Evolutionary conservation across 2,797 vertebrate genomes (phyloP), one percentile per base, ranked within the genome.

Genomic region (Cossypha heuglini): DNA sequence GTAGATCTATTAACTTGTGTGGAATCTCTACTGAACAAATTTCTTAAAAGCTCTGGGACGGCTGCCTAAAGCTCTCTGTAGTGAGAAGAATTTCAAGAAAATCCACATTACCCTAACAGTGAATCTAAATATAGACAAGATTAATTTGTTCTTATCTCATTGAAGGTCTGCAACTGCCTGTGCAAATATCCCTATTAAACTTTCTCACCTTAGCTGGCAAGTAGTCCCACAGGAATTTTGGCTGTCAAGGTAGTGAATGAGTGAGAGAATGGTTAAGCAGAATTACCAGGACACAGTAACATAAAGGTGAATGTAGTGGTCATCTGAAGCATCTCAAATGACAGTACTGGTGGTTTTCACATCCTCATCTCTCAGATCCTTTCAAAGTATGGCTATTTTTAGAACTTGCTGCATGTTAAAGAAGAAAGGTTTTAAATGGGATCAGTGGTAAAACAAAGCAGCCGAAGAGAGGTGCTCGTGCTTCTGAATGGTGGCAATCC

Each of bases 51-150:
- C 82, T 95, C 62, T 82, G 43, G 54, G 49, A 67, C 38, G 33
- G 55, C 76, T 58, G 78, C 45, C 40, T 84, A 77, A 94, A 88
- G 17, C 18, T 59, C 57, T 90, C 42, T 79, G 59, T 77, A 63
- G 77, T 5, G 42, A 93, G 14, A 79, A 11, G 29, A 73, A 63
- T 75, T 83, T 81, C n/a, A 86, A 95, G 76, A 90, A 96, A 95
- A 96, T 67, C 62, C 42, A 46, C 35, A 78, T 85, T 69, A 92
- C 37, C 21, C 40, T 84, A 93, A 59, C 22, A 59, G 48, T 38
- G 35, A 78, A 76, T 68, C 75, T 91, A 92, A 94, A 92, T 64
- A 90, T 33, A 88, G 84, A 68, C 29, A 38, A 91, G n/a, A 17
- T 31, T 75, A 51, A 82, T 74, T 88, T 90, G 68, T 37, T 78